Conservation (phyloP, 64 coral and sea anemone genomes). For the Montipora foliosa region DNA sequence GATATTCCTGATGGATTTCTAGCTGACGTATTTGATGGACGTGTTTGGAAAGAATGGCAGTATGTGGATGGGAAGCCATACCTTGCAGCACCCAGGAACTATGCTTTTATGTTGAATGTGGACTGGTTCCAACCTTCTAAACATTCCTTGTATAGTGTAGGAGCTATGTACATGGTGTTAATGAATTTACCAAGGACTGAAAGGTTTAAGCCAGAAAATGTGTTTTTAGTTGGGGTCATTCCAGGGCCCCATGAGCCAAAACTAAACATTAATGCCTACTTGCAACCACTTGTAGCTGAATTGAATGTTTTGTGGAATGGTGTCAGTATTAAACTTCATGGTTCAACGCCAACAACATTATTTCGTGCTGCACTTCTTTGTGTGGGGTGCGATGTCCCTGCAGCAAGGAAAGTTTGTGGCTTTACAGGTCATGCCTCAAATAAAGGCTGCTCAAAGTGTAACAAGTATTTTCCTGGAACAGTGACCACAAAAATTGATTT, state of each 20-base stretch:
- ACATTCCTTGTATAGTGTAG: conserved; percentile 33
- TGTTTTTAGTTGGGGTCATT: conserved; percentile 62
- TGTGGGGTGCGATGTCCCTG: conserved; percentile 60
- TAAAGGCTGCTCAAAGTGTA: conserved; percentile 69
- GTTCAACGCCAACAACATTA: not conserved
- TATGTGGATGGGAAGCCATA: conserved; percentile 1
- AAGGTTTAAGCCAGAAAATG: conserved; percentile 70
- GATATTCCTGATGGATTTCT: conserved; percentile 50
- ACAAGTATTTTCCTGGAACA: conserved; percentile 36
- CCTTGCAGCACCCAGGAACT: conserved; percentile 15
- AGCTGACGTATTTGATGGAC: conserved; percentile 67
- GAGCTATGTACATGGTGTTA: conserved; percentile 51
- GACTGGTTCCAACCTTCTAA: conserved; percentile 54
- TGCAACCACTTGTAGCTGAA: conserved; percentile 69
- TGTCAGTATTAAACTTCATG: conserved; percentile 1
- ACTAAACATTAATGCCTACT: conserved; percentile 67
- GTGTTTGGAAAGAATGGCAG: conserved; percentile 58
- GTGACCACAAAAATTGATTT: conserved; percentile 59
- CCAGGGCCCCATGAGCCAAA: conserved; percentile 66
- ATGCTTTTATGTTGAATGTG: conserved; percentile 50
- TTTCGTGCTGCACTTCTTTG: conserved; percentile 72
- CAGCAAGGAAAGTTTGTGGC: conserved; percentile 63
- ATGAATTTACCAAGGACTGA: conserved; percentile 77
- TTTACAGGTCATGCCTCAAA: conserved; percentile 29
- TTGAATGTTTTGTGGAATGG: conserved; percentile 70